Base-by-base conservation (phyloP, 2,797 vertebrate genomes). In the Pipistrellus nathusii region DNA sequence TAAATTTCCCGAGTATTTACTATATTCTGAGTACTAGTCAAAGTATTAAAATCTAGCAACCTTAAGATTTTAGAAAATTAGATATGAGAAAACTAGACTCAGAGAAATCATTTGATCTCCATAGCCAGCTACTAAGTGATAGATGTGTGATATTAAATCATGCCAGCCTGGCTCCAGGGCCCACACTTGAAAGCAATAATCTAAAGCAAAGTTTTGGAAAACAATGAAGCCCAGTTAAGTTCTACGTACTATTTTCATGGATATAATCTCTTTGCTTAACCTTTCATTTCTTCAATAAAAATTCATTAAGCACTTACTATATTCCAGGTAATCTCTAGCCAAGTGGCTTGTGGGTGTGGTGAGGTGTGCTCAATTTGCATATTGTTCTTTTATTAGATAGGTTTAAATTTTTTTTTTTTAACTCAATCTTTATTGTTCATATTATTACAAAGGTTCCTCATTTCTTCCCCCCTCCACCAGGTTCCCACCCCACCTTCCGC, bases 261-360 rank as follows among this genome's bases (percentile, higher is more conserved):
- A 38, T 89, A 72, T 18, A 87, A 89, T 25, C 5, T 66, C 30
- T 66, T 68, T 78, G 38, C 15, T 68, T 51, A 72, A 48, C 57
- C 46, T 86, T 87, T 88, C 48, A 48, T 88, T 85, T 85, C 20
- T 44, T 77, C n/a, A 35, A 12, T 75, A 85, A 89, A 62, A 6
- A 25, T 76, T 92, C 77, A 76, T 18, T 84, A 55, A 93, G 64
- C n/a, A 92, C n/a, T 94, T 76, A 48, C 4, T 51, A n/a, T 62
- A 35, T 57, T 85, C 18, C 30, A 77, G 25, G 23, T 48, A 88
- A 78, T 27, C 5, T 41, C 38, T 41, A 41, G 9, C 53, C 55
- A 92, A 86, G 25, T 59, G 53, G 20, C 53, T 55, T 55, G 53
- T 55, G 20, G 53, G 20, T 9, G 8, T 55, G 4, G 2, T 3